These are phyloP conservation scores for Caenorhabditis parvicauda DNA, from an alignment of 2,888 invertebrate species.

Conservation along the genomic window DNA sequence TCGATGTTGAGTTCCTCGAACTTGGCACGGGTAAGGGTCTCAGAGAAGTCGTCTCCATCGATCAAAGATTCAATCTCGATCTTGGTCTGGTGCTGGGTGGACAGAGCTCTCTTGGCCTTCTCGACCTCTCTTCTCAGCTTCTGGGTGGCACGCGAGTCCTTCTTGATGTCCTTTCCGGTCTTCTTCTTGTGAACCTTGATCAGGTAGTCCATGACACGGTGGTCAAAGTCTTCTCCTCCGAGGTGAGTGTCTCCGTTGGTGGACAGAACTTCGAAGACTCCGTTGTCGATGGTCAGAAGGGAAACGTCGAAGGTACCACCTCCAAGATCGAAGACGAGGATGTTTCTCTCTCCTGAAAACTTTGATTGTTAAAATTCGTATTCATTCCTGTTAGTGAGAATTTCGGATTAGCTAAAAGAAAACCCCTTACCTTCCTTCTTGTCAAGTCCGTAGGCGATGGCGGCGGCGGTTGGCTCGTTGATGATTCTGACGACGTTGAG, in stretches of 20 bases:
- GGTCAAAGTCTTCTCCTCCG: conserved; percentile 84
- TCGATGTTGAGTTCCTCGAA: conserved; percentile 69
- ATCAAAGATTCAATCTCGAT: conserved; percentile 93
- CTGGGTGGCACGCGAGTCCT: conserved; percentile 63
- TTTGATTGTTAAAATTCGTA: background rate
- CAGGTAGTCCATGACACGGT: conserved; percentile 77
- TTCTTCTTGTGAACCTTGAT: conserved; percentile 75
- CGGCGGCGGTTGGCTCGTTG: conserved; percentile 75
- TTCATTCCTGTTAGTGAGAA: background rate
- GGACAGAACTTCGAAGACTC: conserved; percentile 80
- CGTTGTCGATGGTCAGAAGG: conserved; percentile 93
- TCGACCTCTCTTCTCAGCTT: conserved; percentile 64
- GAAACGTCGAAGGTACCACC: conserved; percentile 99
- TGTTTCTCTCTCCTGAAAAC: conserved; percentile 79
- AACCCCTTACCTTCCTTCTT: conserved; percentile 58
- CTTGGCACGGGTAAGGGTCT: conserved; percentile 93
- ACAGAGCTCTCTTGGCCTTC: conserved; percentile 72
- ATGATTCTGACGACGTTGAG: conserved; percentile 70
- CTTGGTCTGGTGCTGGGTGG: conserved; percentile 79
- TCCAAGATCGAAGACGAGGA: conserved; percentile 95
- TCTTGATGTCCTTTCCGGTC: conserved; percentile 63
- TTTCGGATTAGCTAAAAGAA: background rate
- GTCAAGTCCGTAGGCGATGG: conserved; percentile 59
- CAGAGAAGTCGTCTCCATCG: conserved; percentile 96
- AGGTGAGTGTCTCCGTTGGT: conserved; percentile 55